Evolutionary conservation across 1,140 invertebrate species (phyloP), one percentile per base, ranked within the genome.

Genomic region (Tribolium castaneum): DNA sequence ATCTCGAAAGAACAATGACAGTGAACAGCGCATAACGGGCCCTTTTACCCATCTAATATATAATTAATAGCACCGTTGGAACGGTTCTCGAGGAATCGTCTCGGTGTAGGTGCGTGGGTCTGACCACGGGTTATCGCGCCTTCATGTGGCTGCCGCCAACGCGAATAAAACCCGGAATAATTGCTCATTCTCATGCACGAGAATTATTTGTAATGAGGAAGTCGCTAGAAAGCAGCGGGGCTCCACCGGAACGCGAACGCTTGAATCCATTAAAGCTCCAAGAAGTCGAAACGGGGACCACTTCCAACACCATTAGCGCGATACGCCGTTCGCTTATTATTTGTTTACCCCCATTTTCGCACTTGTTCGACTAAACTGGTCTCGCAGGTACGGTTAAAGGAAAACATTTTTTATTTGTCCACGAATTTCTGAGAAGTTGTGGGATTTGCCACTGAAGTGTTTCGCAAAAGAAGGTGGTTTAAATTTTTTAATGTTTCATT

Each of bases 141-240:
- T 66, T 66, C 71, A 16, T 54, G 50, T 52, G 50, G 52, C 22
- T 73, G 71, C 71, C 74, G 39, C 74, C 74, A 62, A 76, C 52
- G 74, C 56, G 56, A 76, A 62, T 76, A 39, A 16, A 76, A 76
- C 59, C 49, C 50, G 56, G 49, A 76, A 66, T 76, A 76, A 76
- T 76, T 56, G 74, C 74, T 76, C 45, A 66, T 76, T 76, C 54
- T 62, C 52, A 51, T 62, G 13, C 54, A 62, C 74, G 39, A 56
- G 74, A 76, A 76, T 76, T 76, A 62, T 76, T 76, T 62, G 56
- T 77, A 77, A 77, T 77, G 76, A 77, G 66, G 66, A 70, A 77
- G 66, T 54, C 75, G 25, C n/a, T 50, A 50, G 52, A 77, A 77
- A 77, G 62, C 73, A 56, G 56, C 51, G 45, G 56, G 59, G 66